Evolutionary conservation across 2,113 vertebrate genomes (phyloP).

Genomic region (Mus spicilegus): DNA sequence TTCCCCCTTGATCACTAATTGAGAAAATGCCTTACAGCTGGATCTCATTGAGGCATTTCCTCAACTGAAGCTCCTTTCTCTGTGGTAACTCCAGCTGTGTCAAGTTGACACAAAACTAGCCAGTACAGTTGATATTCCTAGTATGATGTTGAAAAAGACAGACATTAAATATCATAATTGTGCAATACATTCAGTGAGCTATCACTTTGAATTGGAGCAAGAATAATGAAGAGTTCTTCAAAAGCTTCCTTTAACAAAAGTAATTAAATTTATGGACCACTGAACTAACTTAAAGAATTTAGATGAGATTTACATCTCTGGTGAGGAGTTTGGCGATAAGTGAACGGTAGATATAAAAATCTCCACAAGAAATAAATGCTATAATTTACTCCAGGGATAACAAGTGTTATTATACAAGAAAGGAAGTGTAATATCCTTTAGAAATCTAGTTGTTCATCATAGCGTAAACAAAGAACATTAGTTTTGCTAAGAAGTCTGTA

Average conservation of each 20-base stretch:
- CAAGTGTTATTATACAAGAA: not conserved
- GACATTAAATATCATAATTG: not conserved
- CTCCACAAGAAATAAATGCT: not conserved
- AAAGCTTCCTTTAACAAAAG: not conserved
- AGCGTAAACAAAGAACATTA: not conserved
- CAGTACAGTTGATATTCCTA: not conserved
- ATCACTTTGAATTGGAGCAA: not conserved
- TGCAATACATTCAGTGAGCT: not conserved
- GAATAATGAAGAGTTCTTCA: not conserved
- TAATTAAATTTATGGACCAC: conserved; percentile 30
- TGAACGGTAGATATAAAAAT: not conserved
- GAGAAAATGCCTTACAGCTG: no score
- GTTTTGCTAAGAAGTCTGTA: not conserved
- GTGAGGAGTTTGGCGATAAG: not conserved
- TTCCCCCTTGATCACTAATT: no score
- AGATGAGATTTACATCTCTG: not conserved
- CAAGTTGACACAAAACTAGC: no score
- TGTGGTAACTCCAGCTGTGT: no score
- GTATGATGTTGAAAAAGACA: not conserved
- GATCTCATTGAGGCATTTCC: no score
- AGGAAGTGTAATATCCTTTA: not conserved
- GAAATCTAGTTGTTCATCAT: not conserved
- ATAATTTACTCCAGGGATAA: not conserved
- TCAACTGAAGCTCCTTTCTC: no score
- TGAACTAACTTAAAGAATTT: not conserved